Percentiles rank a stretch among this genome's conserved stretches.
These are phyloP conservation scores for Argyresthia goedartella DNA, from an alignment of 2,888 invertebrate genomes.

Conservation along the genomic window DNA sequence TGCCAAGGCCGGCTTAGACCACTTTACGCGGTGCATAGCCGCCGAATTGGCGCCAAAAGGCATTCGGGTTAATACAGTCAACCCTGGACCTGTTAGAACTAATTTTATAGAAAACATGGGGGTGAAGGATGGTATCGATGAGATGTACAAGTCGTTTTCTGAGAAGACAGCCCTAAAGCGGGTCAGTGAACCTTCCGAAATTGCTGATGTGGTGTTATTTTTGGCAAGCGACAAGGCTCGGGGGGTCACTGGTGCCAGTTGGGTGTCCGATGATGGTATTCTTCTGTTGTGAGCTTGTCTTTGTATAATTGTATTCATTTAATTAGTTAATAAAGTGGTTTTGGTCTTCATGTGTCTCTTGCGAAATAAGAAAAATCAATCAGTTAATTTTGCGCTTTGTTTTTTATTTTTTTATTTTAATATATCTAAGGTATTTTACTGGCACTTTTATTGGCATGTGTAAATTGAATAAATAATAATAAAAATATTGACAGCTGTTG, in stretches of 20 bases:
- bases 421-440: too few species aligned
- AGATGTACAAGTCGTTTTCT: slow-evolving; percentile 75
- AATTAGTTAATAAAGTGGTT: too few species aligned
- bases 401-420: too few species aligned
- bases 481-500: too few species aligned
- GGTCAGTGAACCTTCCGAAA: slow-evolving; percentile 78
- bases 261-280: slow-evolving; percentile 10
- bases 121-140: slow-evolving; percentile 79
- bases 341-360: too few species aligned
- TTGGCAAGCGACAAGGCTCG: slow-evolving; percentile 75
- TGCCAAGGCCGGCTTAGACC: slow-evolving; percentile 88
- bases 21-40: slow-evolving; percentile 86
- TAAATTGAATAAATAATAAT: too few species aligned
- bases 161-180: slow-evolving; percentile 74
- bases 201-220: slow-evolving; percentile 84
- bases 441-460: too few species aligned
- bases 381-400: too few species aligned
- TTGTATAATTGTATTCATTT: too few species aligned
- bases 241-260: slow-evolving; percentile 10
- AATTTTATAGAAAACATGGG: slow-evolving; percentile 79
- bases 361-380: too few species aligned
- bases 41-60: slow-evolving; percentile 78
- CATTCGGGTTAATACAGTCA: slow-evolving; percentile 84
- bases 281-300: not conserved
- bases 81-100: slow-evolving; percentile 86